A percentile compares a stretch with the other conserved stretches of the same genome.
Evolutionary conservation across 2,797 vertebrate genomes (phyloP).

Genomic region (Australoheros facetus): DNA sequence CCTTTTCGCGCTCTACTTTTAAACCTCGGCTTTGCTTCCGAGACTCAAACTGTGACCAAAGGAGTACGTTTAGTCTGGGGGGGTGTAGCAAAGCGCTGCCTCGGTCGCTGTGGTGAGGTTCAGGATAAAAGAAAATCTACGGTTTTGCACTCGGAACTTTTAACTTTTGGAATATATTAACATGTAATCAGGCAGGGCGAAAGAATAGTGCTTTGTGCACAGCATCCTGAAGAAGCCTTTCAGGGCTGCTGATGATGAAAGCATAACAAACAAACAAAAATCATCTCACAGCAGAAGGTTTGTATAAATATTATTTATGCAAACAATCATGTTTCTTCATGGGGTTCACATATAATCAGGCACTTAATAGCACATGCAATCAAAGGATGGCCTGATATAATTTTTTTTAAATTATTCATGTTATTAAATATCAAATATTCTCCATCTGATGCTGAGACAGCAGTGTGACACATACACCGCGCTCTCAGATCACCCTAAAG

Average conservation of each 20-base stretch:
- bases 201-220: background rate
- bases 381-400: background rate
- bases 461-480: background rate
- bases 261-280: background rate
- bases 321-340: background rate
- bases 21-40: constrained; percentile 35
- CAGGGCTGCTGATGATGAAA: background rate
- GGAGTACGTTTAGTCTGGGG: constrained; percentile 22
- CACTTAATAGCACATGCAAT: background rate
- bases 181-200: background rate
- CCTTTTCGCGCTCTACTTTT: constrained; percentile 62
- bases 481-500: background rate
- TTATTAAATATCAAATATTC: background rate
- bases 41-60: constrained; percentile 49
- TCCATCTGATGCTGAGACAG: background rate
- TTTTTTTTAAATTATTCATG: background rate
- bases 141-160: constrained; percentile 22
- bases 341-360: constrained; percentile 2
- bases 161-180: background rate
- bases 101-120: background rate
- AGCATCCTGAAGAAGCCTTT: background rate
- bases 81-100: background rate
- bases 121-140: constrained; percentile 16
- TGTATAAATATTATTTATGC: background rate
- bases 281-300: background rate